Evolutionary conservation across 23 tunicate species (phyloP).

Genomic region (Styela clava): DNA sequence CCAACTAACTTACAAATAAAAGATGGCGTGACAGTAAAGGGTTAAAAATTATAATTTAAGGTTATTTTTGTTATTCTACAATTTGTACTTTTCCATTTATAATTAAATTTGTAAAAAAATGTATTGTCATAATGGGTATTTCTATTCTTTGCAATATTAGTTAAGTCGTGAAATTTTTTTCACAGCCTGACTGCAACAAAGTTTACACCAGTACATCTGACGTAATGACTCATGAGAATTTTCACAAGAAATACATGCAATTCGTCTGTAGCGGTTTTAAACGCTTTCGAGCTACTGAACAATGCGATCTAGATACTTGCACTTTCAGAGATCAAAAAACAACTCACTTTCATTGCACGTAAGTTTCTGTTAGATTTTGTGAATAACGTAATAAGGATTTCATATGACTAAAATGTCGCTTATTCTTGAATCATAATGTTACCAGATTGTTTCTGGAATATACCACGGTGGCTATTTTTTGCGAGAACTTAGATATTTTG

Average conservation of each 20-base stretch:
- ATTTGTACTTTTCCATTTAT: no score
- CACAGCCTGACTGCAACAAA: conserved; percentile 71
- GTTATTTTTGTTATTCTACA: no score
- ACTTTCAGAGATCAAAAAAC: conserved; percentile 47
- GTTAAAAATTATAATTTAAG: no score
- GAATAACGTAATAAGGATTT: background rate
- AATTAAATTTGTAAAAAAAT: no score
- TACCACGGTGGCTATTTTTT: background rate
- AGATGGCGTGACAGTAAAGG: no score
- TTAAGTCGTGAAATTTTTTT: no score
- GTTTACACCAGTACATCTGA: conserved; percentile 92
- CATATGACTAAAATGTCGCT: no score
- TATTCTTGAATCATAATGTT: no score
- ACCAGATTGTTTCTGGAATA: background rate
- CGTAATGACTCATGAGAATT: conserved; percentile 92
- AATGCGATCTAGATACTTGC: conserved; percentile 45
- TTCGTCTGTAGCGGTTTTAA: conserved; percentile 79
- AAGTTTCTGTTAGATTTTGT: conserved; percentile 23
- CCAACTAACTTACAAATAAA: no score
- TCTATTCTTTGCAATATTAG: no score
- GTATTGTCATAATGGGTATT: no score
- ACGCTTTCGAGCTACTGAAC: conserved; percentile 68
- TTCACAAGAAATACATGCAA: conserved; percentile 67
- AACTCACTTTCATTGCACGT: conserved; percentile 95
- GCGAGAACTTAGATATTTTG: background rate